These are phyloP conservation scores for Amniataba percoides DNA, from an alignment of 2,797 vertebrate species.

Conservation along the genomic window DNA sequence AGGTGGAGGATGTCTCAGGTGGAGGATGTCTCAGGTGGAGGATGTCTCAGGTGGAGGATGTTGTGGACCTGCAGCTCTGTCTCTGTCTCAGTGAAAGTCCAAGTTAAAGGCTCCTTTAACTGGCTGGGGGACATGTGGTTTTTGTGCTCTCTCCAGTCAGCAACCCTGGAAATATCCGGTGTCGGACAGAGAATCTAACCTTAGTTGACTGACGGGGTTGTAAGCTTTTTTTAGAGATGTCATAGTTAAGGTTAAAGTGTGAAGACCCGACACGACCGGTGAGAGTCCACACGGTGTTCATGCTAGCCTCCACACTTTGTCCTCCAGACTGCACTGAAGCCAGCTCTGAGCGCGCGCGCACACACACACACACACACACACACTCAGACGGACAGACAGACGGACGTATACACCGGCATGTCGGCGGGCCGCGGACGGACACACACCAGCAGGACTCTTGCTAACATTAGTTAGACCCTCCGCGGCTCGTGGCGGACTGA, in stretches of 20 bases:
- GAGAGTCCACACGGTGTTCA: neutral
- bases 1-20: no score
- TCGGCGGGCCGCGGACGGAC: fast-evolving
- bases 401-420: neutral
- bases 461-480: neutral
- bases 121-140: neutral
- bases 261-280: neutral
- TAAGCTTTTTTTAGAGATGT: neutral
- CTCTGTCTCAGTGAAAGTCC: conserved; percentile 13
- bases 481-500: neutral
- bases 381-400: neutral
- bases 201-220: fast-evolving
- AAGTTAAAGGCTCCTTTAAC: conserved; percentile 7
- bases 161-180: conserved; percentile 42
- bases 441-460: neutral
- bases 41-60: neutral
- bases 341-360: neutral
- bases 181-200: neutral
- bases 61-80: neutral
- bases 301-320: neutral
- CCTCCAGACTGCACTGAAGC: neutral
- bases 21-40: no score
- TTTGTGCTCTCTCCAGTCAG: conserved; percentile 11
- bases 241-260: neutral
- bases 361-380: no score